These are phyloP conservation scores for Meloidogyne floridensis DNA, from an alignment of 1,140 invertebrate species.

Conservation along the genomic window DNA sequence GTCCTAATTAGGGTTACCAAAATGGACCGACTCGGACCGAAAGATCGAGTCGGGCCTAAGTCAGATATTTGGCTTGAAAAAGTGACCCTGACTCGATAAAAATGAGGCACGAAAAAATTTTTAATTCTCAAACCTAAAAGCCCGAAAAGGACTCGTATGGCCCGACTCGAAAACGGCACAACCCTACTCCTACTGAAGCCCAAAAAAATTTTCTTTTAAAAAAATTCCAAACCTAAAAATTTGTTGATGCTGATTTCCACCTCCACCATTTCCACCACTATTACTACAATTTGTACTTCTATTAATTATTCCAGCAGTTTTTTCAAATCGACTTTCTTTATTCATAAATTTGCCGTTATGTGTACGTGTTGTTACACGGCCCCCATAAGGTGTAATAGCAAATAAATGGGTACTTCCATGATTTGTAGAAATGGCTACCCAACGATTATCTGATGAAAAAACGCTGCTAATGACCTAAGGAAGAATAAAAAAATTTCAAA, in stretches of 20 bases:
- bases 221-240: conserved; percentile 3
- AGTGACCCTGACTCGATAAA: too few species aligned
- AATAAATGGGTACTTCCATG: conserved; percentile 96
- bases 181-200: not conserved
- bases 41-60: too few species aligned
- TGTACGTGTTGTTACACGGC: conserved; percentile 81
- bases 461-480: conserved; percentile 66
- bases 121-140: too few species aligned
- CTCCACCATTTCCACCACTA: not conserved
- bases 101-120: too few species aligned
- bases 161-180: too few species aligned
- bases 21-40: too few species aligned
- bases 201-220: not conserved
- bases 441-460: conserved; percentile 85
- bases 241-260: not conserved
- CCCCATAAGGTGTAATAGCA: conserved; percentile 94
- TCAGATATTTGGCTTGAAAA: too few species aligned
- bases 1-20: too few species aligned
- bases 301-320: conserved; percentile 80
- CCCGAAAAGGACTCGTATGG: too few species aligned
- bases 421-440: conserved; percentile 89
- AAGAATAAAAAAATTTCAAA: conserved; percentile 69
- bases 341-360: conserved; percentile 93
- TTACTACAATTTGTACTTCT: too few species aligned
- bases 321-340: conserved; percentile 85